Evolutionary conservation across 2,113 vertebrate species (phyloP), one percentile per base, ranked within the genome.

Genomic region (Pampusana beccarii): DNA sequence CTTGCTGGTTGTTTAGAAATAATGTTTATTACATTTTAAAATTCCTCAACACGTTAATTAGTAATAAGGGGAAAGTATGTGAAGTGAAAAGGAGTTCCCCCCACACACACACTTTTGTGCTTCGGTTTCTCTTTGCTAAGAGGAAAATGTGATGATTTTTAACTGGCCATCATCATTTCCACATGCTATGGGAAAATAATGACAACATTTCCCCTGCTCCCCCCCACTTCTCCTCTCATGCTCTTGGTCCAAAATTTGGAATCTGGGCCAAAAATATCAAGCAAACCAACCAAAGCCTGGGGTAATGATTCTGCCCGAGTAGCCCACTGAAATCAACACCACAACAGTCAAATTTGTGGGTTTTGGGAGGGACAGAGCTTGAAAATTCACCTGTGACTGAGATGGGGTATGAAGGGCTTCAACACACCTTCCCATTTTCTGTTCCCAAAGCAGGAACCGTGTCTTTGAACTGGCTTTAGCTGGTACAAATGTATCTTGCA

Each of bases 1-100:
- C 86, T 95, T 80, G 90, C 46, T 77, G 78, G 8, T 80, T 95
- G 94, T 95, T 95, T 94, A 36, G 92, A 93, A 92, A 94, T 96
- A 60, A 94, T 67, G 72, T 94, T 97, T 95, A 96, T 85, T 90
- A 64, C 73, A 73, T 96, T 97, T 96, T 95, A 93, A 94, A 97
- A 91, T 92, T 87, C 94, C 79, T 91, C 78, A 90, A 57, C 88
- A 94, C 5, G 86, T 94, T 96, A 88, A 94, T 95, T 97, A 95
- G 92, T 61, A 78, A 50, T 58, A 40, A 90, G 46, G 69, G 72
- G 74, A 61, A 93, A 66, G 88, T 29, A 93, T 60, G 74, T 24
- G 78, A 69, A 96, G 92, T 57, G 67, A 51, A 87, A 90, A 81
- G 80, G 85, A 83, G 69, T n/a, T 70, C 3, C 79, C 86, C 88